Conservation (phyloP, 2,888 invertebrate genomes). For the Sepiola atlantica region DNA sequence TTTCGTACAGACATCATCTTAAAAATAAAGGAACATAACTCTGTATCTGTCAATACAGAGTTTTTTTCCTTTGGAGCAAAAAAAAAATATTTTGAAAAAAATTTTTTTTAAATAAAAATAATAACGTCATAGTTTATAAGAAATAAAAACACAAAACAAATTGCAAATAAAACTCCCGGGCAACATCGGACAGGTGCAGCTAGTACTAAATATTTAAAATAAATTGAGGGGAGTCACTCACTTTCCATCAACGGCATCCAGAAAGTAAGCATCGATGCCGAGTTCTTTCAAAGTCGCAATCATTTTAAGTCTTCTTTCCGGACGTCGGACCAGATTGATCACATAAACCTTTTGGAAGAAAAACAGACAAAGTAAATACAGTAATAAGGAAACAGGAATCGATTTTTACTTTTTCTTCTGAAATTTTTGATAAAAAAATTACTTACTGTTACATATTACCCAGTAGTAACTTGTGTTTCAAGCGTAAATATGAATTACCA, state of each 20-base stretch:
- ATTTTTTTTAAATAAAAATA: no score
- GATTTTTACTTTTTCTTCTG: no score
- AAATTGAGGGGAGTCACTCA: conserved; percentile 75
- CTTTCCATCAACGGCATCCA: conserved; percentile 94
- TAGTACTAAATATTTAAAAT: neutral
- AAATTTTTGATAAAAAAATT: no score
- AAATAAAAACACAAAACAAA: neutral
- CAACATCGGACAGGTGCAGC: neutral
- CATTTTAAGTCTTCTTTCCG: conserved; percentile 88
- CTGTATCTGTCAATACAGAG: no score
- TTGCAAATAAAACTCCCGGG: neutral
- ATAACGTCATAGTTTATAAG: neutral
- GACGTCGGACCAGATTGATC: conserved; percentile 91
- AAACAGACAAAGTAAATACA: neutral
- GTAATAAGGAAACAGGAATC: conserved; percentile 36
- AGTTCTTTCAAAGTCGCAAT: conserved; percentile 84
- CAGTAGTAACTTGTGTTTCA: no score
- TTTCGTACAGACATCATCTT: no score
- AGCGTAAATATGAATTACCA: no score
- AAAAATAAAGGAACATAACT: no score
- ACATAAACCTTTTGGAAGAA: conserved; percentile 79
- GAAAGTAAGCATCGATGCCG: conserved; percentile 84
- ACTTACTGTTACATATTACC: no score
- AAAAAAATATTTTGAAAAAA: no score
- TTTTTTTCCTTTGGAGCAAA: neutral